A percentile compares a stretch with the other conserved stretches of the same genome.
These are phyloP conservation scores for Lysandra coridon DNA, from an alignment of 2,888 invertebrate genomes.

Conservation along the genomic window DNA sequence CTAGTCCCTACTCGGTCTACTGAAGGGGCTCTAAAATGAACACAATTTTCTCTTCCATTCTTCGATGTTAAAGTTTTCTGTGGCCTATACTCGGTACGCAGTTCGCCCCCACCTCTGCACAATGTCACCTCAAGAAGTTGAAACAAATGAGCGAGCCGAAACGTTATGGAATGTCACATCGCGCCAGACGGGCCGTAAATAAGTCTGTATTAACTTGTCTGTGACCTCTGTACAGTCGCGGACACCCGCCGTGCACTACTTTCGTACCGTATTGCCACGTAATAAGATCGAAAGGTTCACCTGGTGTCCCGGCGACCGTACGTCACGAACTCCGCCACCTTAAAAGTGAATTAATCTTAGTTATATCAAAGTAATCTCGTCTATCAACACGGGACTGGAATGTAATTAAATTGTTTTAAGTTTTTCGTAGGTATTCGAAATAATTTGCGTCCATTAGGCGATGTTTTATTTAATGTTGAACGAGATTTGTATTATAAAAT, in stretches of 20 bases:
- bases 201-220: slow-evolving; percentile 76
- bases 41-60: too few species aligned
- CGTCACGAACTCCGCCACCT: slow-evolving; percentile 22
- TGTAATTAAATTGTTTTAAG: slow-evolving; percentile 15
- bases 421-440: neutral
- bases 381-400: slow-evolving; percentile 1
- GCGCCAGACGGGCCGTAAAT: slow-evolving; percentile 76
- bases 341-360: slow-evolving; percentile 18
- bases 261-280: slow-evolving; percentile 37
- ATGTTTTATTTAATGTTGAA: neutral
- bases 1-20: too few species aligned
- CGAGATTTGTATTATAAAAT: neutral
- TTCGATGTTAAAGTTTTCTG: too few species aligned
- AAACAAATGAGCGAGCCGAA: slow-evolving; percentile 54
- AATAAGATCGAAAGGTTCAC: slow-evolving; percentile 30
- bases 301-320: neutral
- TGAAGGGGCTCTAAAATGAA: too few species aligned
- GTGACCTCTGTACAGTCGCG: slow-evolving; percentile 60
- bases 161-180: slow-evolving; percentile 73
- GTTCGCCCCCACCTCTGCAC: slow-evolving; percentile 44
- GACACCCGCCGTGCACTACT: neutral
- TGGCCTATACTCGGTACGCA: neutral
- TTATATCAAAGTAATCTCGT: slow-evolving; percentile 21
- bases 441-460: neutral
- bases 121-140: slow-evolving; percentile 47